Evolutionary conservation across 2,888 invertebrate species (phyloP).

Genomic region (Gandaritis pyraliata): DNA sequence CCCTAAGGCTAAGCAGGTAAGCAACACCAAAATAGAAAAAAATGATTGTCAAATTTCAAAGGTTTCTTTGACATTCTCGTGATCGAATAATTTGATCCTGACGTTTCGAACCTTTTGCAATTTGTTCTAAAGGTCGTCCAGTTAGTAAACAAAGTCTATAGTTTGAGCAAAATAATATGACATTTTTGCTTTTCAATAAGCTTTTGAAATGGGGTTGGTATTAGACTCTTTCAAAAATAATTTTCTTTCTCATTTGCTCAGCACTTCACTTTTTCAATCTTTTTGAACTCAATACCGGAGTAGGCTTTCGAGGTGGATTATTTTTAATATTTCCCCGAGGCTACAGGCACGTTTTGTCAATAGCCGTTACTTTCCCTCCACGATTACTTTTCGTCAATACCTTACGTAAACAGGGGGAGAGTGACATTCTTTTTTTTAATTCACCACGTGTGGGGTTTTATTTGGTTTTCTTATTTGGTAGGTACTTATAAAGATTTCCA

Average conservation of each 20-base stretch:
- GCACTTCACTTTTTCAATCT: constrained; percentile 49
- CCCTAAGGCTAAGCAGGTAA: too few relatives aligned
- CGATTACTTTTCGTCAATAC: constrained; percentile 74
- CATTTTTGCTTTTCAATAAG: too few relatives aligned
- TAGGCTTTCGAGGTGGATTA: constrained; percentile 49
- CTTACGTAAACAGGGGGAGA: constrained; percentile 67
- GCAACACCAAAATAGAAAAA: too few relatives aligned
- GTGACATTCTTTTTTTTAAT: constrained; percentile 54
- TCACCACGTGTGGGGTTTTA: constrained; percentile 43
- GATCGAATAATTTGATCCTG: neutral
- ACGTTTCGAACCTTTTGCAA: neutral
- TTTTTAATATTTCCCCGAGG: constrained; percentile 46
- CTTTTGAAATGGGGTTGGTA: too few relatives aligned
- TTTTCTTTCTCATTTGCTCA: constrained; percentile 40
- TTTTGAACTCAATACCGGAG: constrained; percentile 53
- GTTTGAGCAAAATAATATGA: neutral
- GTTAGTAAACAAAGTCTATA: neutral
- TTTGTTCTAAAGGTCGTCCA: neutral
- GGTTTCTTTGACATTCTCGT: neutral
- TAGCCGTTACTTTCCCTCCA: constrained; percentile 62
- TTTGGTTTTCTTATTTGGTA: constrained; percentile 51
- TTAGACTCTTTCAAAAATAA: constrained; percentile 26
- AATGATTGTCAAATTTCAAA: neutral
- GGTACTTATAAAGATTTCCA: too few relatives aligned
- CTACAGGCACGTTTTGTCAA: constrained; percentile 77